These are phyloP conservation scores for Amblyjoppa proteus DNA, from an alignment of 2,888 invertebrate genomes.

Conservation along the genomic window DNA sequence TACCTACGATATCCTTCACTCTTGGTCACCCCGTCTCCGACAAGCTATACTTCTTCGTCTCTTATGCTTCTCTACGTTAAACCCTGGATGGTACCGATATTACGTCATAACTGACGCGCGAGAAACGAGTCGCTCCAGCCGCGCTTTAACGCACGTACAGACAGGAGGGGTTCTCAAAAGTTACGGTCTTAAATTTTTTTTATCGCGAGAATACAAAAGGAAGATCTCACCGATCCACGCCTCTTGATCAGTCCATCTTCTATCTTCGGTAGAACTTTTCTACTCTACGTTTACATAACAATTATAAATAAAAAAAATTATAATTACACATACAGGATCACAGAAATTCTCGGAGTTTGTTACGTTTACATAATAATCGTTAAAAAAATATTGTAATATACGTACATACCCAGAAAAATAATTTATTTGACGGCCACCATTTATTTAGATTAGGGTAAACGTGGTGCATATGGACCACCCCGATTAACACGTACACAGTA, in stretches of 20 bases:
- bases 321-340: background rate
- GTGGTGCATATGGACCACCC: too few relatives aligned
- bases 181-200: background rate
- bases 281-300: background rate
- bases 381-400: too few relatives aligned
- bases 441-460: too few relatives aligned
- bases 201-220: background rate
- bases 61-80: constrained; percentile 29
- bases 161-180: constrained; percentile 16
- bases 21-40: constrained; percentile 19
- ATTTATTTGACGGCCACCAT: too few relatives aligned
- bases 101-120: constrained; percentile 26
- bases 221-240: background rate
- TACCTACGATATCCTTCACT: constrained; percentile 67
- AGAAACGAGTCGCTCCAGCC: background rate
- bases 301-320: background rate
- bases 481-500: too few relatives aligned
- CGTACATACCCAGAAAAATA: too few relatives aligned
- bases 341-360: background rate
- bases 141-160: constrained; percentile 11
- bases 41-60: constrained; percentile 61
- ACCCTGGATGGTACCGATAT: constrained; percentile 32
- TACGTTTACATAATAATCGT: background rate
- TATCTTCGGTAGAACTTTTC: background rate
- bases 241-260: background rate